These are phyloP conservation scores for Nymphalis polychloros DNA, from an alignment of 2,888 invertebrate genomes.

Conservation along the genomic window DNA sequence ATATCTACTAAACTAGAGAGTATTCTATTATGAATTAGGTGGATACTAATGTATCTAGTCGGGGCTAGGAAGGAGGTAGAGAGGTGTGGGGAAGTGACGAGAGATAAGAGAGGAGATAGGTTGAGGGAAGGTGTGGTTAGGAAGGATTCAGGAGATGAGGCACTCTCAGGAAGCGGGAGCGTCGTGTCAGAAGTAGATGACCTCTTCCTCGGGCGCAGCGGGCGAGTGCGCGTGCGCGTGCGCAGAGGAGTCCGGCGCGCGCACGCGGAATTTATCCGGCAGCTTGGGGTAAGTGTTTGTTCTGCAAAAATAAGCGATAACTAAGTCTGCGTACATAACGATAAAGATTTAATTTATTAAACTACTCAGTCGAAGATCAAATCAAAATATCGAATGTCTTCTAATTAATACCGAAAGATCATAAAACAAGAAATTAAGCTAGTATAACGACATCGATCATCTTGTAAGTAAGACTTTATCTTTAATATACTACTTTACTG, in stretches of 20 bases:
- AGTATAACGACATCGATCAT: too few species aligned
- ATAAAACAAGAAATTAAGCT: too few species aligned
- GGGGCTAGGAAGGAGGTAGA: background rate
- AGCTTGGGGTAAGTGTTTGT: conserved; percentile 88
- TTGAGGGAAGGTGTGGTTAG: background rate
- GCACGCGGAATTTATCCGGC: conserved; percentile 85
- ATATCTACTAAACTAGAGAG: conserved; percentile 6
- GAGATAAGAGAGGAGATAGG: background rate
- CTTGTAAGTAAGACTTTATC: too few species aligned
- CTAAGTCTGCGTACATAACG: too few species aligned
- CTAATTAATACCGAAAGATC: too few species aligned
- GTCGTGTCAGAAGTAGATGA: conserved; percentile 84
- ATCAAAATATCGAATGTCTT: too few species aligned
- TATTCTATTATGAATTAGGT: conserved; percentile 6
- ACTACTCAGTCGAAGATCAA: too few species aligned
- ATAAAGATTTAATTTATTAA: too few species aligned
- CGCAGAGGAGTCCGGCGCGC: conserved; percentile 69
- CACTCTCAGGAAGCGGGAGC: conserved; percentile 68
- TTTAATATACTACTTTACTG: too few species aligned
- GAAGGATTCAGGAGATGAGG: conserved; percentile 59
- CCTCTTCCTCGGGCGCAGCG: conserved; percentile 76
- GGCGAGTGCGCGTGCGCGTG: conserved; percentile 69
- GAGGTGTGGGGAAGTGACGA: background rate
- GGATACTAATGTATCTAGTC: background rate
- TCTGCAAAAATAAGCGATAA: conserved; percentile 51